Evolutionary conservation across 2,888 invertebrate species (phyloP).

Genomic region (Leptopilina drosophilae): DNA sequence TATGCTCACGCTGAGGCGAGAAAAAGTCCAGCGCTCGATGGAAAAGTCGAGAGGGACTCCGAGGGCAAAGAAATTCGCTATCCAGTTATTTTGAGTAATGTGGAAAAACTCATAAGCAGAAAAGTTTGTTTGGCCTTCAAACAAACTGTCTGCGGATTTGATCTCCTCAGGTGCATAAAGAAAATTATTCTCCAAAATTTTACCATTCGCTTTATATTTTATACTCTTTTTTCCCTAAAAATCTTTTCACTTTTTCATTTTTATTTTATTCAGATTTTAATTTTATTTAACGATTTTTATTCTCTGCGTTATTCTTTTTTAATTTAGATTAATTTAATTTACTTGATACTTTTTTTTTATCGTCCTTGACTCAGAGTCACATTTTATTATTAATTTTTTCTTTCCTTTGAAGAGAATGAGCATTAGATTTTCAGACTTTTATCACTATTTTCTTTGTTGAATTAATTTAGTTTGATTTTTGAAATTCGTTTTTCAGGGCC

Average conservation of each 20-base stretch:
- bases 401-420: too few relatives aligned
- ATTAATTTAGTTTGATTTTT: background rate
- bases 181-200: background rate
- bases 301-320: too few relatives aligned
- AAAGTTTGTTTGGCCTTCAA: slow-evolving; percentile 98
- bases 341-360: too few relatives aligned
- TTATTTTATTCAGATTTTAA: too few relatives aligned
- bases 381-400: too few relatives aligned
- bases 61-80: slow-evolving; percentile 99
- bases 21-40: slow-evolving; percentile 98
- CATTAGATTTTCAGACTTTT: background rate
- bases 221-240: too few relatives aligned
- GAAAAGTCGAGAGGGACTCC: slow-evolving; percentile 98
- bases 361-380: too few relatives aligned
- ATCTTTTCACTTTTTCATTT: too few relatives aligned
- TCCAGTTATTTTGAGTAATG: slow-evolving; percentile 97
- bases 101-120: slow-evolving; percentile 97
- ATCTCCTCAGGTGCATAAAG: slow-evolving; percentile 87
- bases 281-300: too few relatives aligned
- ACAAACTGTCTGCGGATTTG: slow-evolving; percentile 99
- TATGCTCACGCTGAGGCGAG: slow-evolving; percentile 99
- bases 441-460: background rate
- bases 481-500: slow-evolving; percentile 81
- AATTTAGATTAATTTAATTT: too few relatives aligned
- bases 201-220: too few relatives aligned